Percentiles rank a stretch among this genome's conserved stretches.
Conservation (phyloP, 2,888 invertebrate genomes). For the Bembecia ichneumoniformis region DNA sequence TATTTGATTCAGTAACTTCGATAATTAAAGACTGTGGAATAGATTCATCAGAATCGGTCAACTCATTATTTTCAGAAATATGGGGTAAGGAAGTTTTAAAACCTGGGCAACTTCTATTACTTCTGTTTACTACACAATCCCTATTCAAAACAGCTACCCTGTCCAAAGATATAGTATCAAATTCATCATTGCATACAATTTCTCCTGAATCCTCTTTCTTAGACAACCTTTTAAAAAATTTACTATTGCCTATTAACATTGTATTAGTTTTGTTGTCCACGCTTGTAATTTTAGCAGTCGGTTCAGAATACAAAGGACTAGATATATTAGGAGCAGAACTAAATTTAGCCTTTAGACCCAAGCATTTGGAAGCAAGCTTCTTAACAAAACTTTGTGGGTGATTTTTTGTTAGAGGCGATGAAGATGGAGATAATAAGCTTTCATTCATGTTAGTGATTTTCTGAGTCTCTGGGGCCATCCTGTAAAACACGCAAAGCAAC, state of each 20-base stretch:
- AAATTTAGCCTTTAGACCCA: slow-evolving; percentile 64
- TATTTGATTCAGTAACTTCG: slow-evolving; percentile 30
- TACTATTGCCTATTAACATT: slow-evolving; percentile 60
- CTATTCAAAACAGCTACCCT: slow-evolving; percentile 55
- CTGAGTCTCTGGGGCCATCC: slow-evolving; percentile 65
- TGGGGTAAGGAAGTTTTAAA: slow-evolving; percentile 64
- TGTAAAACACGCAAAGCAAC: slow-evolving; percentile 67
- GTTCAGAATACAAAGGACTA: slow-evolving; percentile 48
- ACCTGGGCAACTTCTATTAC: slow-evolving; percentile 63
- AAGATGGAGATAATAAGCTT: slow-evolving; percentile 56
- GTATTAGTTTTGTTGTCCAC: slow-evolving; percentile 43
- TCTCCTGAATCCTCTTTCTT: slow-evolving; percentile 64
- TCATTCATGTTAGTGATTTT: slow-evolving; percentile 58
- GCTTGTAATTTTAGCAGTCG: slow-evolving; percentile 43
- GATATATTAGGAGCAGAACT: slow-evolving; percentile 67
- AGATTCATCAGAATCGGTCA: slow-evolving; percentile 48
- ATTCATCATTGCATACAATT: slow-evolving; percentile 59
- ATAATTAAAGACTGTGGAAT: slow-evolving; percentile 32
- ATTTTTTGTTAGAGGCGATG: slow-evolving; percentile 58
- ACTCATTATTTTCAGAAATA: slow-evolving; percentile 61
- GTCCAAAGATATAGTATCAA: slow-evolving; percentile 63
- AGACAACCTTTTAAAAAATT: slow-evolving; percentile 59
- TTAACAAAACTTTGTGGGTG: slow-evolving; percentile 64
- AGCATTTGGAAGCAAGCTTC: slow-evolving; percentile 70
- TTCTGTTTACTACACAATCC: slow-evolving; percentile 57